A percentile compares a stretch with the other conserved stretches of the same genome.
Conservation (phyloP, 2,888 invertebrate genomes). For the Balanococcus diminutus region DNA sequence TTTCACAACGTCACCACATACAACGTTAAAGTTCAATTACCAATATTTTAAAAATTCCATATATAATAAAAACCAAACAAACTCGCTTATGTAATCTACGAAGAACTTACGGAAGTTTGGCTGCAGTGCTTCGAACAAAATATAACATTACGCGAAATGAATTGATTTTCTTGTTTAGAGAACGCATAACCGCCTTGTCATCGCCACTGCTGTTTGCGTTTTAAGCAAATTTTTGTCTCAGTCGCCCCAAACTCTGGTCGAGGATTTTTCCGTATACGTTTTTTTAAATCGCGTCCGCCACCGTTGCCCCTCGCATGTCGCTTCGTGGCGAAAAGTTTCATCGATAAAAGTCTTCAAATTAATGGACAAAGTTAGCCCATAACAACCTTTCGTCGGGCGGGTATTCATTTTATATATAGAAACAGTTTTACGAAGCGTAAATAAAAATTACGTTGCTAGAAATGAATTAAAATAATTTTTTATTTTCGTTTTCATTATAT, state of each 20-base stretch:
- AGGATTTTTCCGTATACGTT: neutral
- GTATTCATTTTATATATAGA: constrained; percentile 38
- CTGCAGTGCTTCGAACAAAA: neutral
- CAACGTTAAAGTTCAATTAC: no score
- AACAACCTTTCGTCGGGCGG: constrained; percentile 38
- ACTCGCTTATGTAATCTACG: no score
- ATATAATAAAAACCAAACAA: no score
- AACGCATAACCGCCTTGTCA: neutral
- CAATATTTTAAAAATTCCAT: no score
- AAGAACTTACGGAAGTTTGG: neutral
- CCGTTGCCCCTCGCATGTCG: neutral
- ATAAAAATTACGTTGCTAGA: constrained; percentile 41
- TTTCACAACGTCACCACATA: no score
- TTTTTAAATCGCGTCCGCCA: neutral
- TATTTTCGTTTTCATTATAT: constrained; percentile 28
- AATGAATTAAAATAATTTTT: constrained; percentile 51
- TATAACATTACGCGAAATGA: neutral
- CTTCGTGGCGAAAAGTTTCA: constrained; percentile 10
- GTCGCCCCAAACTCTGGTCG: neutral
- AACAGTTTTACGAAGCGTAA: constrained; percentile 43
- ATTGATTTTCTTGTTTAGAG: neutral
- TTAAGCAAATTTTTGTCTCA: neutral
- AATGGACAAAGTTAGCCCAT: constrained; percentile 45
- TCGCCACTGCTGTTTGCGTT: neutral
- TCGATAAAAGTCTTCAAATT: constrained; percentile 39